Base-by-base conservation (phyloP, 2,888 invertebrate genomes). In the Drosophila trichaetosa region DNA sequence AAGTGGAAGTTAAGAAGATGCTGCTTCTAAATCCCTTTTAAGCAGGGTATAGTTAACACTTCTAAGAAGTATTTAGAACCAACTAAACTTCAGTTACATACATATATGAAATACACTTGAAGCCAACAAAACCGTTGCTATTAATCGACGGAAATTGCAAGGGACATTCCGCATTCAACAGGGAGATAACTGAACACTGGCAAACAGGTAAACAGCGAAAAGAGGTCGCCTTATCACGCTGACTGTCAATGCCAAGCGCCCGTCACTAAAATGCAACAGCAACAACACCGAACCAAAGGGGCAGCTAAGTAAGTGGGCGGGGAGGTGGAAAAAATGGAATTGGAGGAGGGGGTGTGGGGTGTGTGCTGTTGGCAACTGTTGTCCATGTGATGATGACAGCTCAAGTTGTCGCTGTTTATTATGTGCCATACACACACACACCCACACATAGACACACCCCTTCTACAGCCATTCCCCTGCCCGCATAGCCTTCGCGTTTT, bases 321-420 rank as follows among this genome's bases (percentile, higher is more conserved):
- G 4, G 13, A 7, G 29, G 33, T 21, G 16, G 11, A 6, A 7
- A 16, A 36, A 36, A 8, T 29, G 33, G 10, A 33, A 33, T n/a
- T n/a, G 27, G 18, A 11, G 6, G 7, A 18, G 21, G 18, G 18
- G 8, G 6, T 1, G 10, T 2, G 29, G 53, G 48, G 11, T 16
- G 29, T 33, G 18, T 42, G 42, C 33, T 51, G 34, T 49, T 57
- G 52, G 65, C 58, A 79, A 68, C 82, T 85, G 72, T 80, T 75
- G 73, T 73, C 68, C 76, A 73, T 61, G 60, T 59, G 73, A 69
- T 71, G 84, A 74, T 80, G 84, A 79, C 88, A 78, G 78, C 81
- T 79, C 73, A 86, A 76, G 84, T 78, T 73, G 70, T 73, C 69
- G 66, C 61, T 71, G 76, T 51, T 68, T 58, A 49, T 42, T 60